phyloP scores from a whole-genome alignment of 2,797 vertebrate species.

The Botia almorhae region DNA sequence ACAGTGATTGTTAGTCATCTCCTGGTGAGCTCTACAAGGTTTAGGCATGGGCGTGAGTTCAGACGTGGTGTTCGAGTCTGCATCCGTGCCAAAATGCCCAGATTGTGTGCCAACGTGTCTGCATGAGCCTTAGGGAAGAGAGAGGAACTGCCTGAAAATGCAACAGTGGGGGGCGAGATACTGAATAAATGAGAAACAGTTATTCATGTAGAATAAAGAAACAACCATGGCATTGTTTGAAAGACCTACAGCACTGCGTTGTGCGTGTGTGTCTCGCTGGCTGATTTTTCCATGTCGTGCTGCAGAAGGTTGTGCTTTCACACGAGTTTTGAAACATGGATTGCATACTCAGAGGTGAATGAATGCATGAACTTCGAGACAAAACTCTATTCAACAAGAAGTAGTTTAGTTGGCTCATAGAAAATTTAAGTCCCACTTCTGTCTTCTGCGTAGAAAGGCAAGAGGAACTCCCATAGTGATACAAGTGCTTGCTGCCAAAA shows the following conservation, averaged over 20 bases:
- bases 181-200: constrained; percentile 71
- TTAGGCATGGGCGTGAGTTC: constrained; percentile 71
- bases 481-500: background rate
- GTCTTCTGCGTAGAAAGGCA: background rate
- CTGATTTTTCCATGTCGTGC: background rate
- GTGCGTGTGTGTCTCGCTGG: background rate
- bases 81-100: constrained; percentile 77
- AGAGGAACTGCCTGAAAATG: constrained; percentile 73
- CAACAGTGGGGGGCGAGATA: constrained; percentile 80
- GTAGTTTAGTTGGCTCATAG: constrained; percentile 4
- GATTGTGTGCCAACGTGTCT: constrained; percentile 75
- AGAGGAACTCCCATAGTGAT: background rate
- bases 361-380: background rate
- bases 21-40: constrained; percentile 64
- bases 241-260: constrained; percentile 36
- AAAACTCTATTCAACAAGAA: constrained; percentile 6
- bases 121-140: constrained; percentile 73
- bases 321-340: constrained; percentile 14
- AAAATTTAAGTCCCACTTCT: constrained; percentile 11
- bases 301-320: background rate
- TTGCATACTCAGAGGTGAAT: constrained; percentile 7
- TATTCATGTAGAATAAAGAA: constrained; percentile 68
- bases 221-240: constrained; percentile 60
- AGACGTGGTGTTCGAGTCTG: constrained; percentile 66
- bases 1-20: constrained; percentile 44